phyloP scores from a whole-genome alignment of 2,113 vertebrate species.

The Romanogobio albipinnatus region DNA sequence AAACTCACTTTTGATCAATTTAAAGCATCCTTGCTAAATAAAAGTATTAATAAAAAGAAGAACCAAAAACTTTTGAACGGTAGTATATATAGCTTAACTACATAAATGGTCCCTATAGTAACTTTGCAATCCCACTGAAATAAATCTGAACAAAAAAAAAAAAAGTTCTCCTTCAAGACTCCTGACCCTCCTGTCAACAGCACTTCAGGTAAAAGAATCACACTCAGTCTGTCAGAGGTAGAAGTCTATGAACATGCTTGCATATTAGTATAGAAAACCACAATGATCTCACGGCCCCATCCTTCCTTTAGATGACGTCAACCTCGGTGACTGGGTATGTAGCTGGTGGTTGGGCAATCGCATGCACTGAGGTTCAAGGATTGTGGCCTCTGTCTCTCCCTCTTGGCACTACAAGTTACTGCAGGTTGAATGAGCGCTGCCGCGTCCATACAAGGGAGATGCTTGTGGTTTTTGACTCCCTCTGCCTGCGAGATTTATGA shows the following conservation, averaged over 20 bases:
- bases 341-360: constrained; percentile 17
- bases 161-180: constrained; percentile 11
- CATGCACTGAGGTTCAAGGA: constrained; percentile 2
- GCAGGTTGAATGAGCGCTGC: background rate
- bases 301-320: constrained; percentile 15
- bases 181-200: background rate
- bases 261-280: constrained; percentile 39
- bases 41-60: background rate
- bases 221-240: constrained; percentile 38
- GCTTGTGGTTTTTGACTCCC: constrained; percentile 2
- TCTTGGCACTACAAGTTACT: background rate
- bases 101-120: background rate
- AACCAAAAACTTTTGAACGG: background rate
- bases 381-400: constrained; percentile 12
- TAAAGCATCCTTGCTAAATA: background rate
- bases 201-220: constrained; percentile 13
- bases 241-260: constrained; percentile 36
- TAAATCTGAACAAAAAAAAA: background rate
- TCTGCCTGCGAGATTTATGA: constrained; percentile 63
- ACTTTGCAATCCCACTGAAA: constrained; percentile 4
- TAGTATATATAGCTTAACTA: background rate
- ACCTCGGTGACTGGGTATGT: background rate
- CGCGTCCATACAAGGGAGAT: background rate
- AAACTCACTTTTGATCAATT: background rate
- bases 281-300: background rate